phyloP scores from a whole-genome alignment of 2,888 invertebrate genomes.

The Sinhomidia bicolor region DNA sequence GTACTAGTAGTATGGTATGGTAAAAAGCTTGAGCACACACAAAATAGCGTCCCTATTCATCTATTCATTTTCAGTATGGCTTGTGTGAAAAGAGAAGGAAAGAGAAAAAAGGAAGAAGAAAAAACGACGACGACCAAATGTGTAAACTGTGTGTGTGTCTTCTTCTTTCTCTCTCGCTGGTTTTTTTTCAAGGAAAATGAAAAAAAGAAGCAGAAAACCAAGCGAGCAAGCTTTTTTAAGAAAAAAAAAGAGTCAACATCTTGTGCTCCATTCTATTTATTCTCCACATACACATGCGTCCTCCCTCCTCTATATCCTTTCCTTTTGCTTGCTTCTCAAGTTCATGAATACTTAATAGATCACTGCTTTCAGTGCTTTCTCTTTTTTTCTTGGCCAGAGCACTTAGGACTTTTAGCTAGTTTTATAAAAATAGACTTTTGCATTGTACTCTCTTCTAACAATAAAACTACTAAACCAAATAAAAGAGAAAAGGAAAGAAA shows the following conservation, averaged over 20 bases:
- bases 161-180: background rate
- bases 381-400: slow-evolving; percentile 55
- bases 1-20: too few species aligned
- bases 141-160: background rate
- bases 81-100: background rate
- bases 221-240: background rate
- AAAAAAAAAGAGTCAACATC: slow-evolving; percentile 43
- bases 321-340: slow-evolving; percentile 21
- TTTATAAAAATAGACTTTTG: slow-evolving; percentile 19
- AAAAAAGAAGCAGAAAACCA: background rate
- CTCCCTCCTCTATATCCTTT: too few species aligned
- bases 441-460: slow-evolving; percentile 17
- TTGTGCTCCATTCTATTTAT: slow-evolving; percentile 13
- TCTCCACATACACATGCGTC: background rate
- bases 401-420: slow-evolving; percentile 53
- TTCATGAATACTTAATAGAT: slow-evolving; percentile 65
- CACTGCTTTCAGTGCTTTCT: too few species aligned
- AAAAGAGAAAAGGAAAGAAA: background rate
- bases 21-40: background rate
- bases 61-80: background rate
- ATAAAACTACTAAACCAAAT: slow-evolving; percentile 25
- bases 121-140: slow-evolving; percentile 13
- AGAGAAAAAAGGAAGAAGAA: background rate
- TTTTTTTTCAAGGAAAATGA: background rate
- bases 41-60: background rate